phyloP scores from a whole-genome alignment of 35 echinoderm and acorn worm genomes.

The Apostichopus californicus region DNA sequence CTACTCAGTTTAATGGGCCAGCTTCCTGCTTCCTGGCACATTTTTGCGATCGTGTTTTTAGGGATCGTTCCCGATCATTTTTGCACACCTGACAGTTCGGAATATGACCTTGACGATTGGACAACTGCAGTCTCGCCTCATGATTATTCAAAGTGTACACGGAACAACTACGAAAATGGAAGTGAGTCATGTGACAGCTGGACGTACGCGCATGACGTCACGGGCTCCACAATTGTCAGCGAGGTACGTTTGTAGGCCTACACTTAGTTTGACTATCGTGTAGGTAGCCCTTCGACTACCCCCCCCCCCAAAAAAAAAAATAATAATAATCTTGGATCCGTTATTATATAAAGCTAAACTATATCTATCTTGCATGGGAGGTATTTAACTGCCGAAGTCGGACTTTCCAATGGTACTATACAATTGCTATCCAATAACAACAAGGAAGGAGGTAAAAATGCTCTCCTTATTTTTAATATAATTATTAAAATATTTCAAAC shows the following conservation, averaged over 20 bases:
- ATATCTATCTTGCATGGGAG: too few relatives aligned
- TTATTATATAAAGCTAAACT: too few relatives aligned
- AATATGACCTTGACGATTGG: neutral
- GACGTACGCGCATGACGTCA: slow-evolving; percentile 1
- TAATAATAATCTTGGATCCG: too few relatives aligned
- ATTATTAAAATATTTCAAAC: too few relatives aligned
- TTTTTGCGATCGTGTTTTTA: slow-evolving; percentile 34
- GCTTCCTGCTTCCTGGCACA: slow-evolving; percentile 45
- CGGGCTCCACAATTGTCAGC: slow-evolving; percentile 29
- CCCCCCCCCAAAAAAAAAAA: too few relatives aligned
- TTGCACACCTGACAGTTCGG: neutral
- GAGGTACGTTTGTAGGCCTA: slow-evolving; percentile 8
- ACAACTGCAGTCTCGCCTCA: neutral
- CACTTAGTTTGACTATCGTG: too few relatives aligned
- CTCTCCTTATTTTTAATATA: too few relatives aligned
- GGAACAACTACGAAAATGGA: neutral
- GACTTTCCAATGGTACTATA: too few relatives aligned
- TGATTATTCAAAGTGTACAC: neutral
- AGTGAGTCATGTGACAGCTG: neutral
- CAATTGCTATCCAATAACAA: too few relatives aligned
- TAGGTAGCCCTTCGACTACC: too few relatives aligned
- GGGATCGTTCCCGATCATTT: neutral
- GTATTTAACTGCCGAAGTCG: too few relatives aligned
- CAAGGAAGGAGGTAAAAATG: too few relatives aligned
- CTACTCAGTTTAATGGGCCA: slow-evolving; percentile 10